Evolutionary conservation across 2,888 invertebrate genomes (phyloP), one percentile per base, ranked within the genome.

Genomic region (Vesta saturnalis): DNA sequence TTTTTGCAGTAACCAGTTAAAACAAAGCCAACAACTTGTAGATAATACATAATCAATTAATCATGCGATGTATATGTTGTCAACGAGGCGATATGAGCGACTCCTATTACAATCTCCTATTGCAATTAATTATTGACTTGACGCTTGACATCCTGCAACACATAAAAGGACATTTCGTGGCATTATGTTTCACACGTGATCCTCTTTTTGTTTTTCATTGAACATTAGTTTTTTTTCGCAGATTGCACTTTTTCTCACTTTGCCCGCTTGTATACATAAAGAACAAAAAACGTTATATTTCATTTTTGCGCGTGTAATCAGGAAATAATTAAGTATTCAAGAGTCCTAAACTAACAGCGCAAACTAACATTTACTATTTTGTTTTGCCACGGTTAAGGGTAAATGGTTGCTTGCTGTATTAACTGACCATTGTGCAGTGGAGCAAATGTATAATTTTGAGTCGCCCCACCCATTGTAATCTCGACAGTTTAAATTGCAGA

Each of bases 361-460:
- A 73, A 73, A 68, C 68, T 63, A 68, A 68, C 71, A 69, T 61
- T 69, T 70, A 69, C 72, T 66, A 70, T 60, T 66, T 72, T 71
- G 72, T 72, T 78, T 75, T 73, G 72, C 73, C 74, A 76, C 69
- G 76, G 74, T 74, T 77, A 78, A 79, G 77, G 76, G 74, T 73
- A 74, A 57, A 57, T 57, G 57, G 57, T 57, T 30, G 16, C 22
- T 22, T 54, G 77, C 76, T 77, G 77, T 78, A 83, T 82, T 81
- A 82, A 77, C 78, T 78, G 77, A 78, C 81, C 80, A 83, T 82
- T 82, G 82, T 82, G 76, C 72, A 73, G 76, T 71, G 75, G 76
- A 76, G 75, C 62, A 74, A 78, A 78, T 81, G 78, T 81, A 82
- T 83, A 82, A 83, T 83, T 82, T 81, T 76, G 73, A 76, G 76